phyloP scores from a whole-genome alignment of 2,797 vertebrate species.

The Rhinella marina region DNA sequence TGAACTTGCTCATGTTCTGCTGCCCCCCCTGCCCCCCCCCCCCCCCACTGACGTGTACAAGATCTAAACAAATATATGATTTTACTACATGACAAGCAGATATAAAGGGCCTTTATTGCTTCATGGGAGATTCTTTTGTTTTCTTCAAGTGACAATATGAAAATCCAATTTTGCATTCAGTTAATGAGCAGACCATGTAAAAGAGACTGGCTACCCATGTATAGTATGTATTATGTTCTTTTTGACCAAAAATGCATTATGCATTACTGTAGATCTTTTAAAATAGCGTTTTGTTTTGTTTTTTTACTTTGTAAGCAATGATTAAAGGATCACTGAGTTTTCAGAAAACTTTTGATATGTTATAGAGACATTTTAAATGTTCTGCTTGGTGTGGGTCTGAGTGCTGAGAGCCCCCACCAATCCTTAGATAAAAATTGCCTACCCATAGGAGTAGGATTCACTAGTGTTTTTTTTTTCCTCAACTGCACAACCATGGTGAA shows the following conservation, averaged over 20 bases:
- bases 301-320: too few relatives aligned
- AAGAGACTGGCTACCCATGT: not conserved
- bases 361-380: too few relatives aligned
- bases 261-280: not conserved
- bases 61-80: conserved; percentile 36
- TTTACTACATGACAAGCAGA: not conserved
- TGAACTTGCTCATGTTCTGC: not conserved
- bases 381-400: too few relatives aligned
- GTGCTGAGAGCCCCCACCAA: too few relatives aligned
- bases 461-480: too few relatives aligned
- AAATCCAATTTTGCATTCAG: conserved; percentile 16
- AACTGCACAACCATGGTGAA: too few relatives aligned
- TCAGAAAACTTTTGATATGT: too few relatives aligned
- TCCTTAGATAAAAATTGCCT: too few relatives aligned
- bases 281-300: too few relatives aligned
- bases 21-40: too few relatives aligned
- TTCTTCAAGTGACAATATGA: conserved; percentile 15
- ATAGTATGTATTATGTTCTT: not conserved
- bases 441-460: too few relatives aligned
- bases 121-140: conserved; percentile 26
- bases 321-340: too few relatives aligned
- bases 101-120: conserved; percentile 3
- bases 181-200: not conserved
- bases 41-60: not conserved
- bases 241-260: not conserved